Evolutionary conservation across 2,797 vertebrate species (phyloP).

Genomic region (Bradypodion pumilum): DNA sequence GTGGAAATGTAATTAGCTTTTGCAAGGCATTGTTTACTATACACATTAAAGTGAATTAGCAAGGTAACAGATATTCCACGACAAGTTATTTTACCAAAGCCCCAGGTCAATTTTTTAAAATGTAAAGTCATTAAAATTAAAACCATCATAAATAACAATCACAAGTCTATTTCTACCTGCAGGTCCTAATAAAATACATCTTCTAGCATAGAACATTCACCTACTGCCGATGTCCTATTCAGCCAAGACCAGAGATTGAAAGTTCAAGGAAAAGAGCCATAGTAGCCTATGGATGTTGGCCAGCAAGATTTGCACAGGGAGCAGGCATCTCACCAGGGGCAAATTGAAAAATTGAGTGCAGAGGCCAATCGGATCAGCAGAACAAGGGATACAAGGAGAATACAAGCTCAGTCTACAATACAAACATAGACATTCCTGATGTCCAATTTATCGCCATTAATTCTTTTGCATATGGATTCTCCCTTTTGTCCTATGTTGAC

Average conservation of each 20-base stretch:
- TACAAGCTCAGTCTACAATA: not conserved
- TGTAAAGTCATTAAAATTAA: not conserved
- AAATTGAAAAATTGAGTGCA: not conserved
- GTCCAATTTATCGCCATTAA: too few relatives aligned
- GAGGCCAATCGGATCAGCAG: not conserved
- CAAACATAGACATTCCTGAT: too few relatives aligned
- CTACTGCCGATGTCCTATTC: not conserved
- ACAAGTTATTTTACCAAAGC: not conserved
- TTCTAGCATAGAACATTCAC: not conserved
- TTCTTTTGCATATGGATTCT: too few relatives aligned
- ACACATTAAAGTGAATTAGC: not conserved
- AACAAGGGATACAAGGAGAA: not conserved
- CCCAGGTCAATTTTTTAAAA: not conserved
- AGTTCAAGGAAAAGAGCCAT: not conserved
- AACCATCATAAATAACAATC: not conserved
- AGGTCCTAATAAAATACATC: too few relatives aligned
- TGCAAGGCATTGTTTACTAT: not conserved
- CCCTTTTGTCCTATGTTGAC: too few relatives aligned
- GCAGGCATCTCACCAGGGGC: not conserved
- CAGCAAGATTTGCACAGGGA: not conserved
- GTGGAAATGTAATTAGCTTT: not conserved
- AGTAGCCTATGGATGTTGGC: not conserved
- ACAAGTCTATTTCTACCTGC: not conserved
- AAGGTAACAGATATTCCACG: not conserved
- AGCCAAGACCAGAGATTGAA: not conserved